phyloP scores from a whole-genome alignment of 2,888 invertebrate species.

The Linhomoeus sp. region DNA sequence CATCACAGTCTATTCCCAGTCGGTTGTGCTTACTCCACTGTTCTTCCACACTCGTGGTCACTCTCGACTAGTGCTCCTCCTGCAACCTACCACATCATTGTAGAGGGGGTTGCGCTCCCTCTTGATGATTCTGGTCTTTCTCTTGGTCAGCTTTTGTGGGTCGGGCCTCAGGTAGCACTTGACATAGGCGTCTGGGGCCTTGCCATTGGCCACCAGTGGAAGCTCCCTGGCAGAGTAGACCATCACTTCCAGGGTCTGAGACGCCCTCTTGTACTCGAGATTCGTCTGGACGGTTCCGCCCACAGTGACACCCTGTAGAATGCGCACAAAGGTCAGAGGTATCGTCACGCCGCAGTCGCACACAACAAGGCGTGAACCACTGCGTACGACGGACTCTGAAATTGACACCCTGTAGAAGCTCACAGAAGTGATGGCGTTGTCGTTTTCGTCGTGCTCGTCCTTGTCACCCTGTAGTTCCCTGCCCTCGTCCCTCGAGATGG shows the following conservation, averaged over 20 bases:
- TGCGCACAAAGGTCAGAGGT: too few species aligned
- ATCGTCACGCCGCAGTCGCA: too few species aligned
- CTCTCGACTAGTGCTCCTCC: too few species aligned
- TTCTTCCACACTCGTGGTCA: too few species aligned
- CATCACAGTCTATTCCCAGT: too few species aligned
- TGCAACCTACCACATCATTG: slow-evolving; percentile 79
- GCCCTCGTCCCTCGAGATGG: slow-evolving; percentile 64
- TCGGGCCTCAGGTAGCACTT: slow-evolving; percentile 66
- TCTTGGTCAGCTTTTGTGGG: slow-evolving; percentile 70
- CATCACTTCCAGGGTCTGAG: slow-evolving; percentile 48
- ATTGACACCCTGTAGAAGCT: too few species aligned
- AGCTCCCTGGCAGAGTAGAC: slow-evolving; percentile 75
- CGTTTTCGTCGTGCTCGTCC: too few species aligned
- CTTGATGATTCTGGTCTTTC: slow-evolving; percentile 77
- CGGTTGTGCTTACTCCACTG: too few species aligned
- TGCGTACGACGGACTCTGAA: too few species aligned
- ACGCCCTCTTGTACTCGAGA: slow-evolving; percentile 48
- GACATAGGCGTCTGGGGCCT: slow-evolving; percentile 33
- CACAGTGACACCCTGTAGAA: too few species aligned
- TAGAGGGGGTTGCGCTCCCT: slow-evolving; percentile 81
- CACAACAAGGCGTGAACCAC: too few species aligned
- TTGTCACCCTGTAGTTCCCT: not conserved
- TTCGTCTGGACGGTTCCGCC: slow-evolving; percentile 55
- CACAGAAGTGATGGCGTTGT: too few species aligned
- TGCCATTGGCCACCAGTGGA: slow-evolving; percentile 33